Percentiles rank a stretch among this genome's conserved stretches.
These are phyloP conservation scores for Yponomeuta evonymella DNA, from an alignment of 2,888 invertebrate species.

Conservation along the genomic window DNA sequence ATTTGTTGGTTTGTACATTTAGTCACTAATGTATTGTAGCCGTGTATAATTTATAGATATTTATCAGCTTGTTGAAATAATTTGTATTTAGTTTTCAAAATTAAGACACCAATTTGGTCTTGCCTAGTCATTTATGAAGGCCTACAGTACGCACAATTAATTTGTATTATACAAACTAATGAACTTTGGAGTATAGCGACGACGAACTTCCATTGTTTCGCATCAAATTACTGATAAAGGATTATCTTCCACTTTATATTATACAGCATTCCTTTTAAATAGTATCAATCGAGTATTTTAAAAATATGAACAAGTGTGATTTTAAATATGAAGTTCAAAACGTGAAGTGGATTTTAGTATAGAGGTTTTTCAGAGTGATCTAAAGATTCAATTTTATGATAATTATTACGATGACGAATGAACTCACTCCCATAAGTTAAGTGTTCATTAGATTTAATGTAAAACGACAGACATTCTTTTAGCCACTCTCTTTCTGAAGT, in stretches of 20 bases:
- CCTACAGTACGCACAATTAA: slow-evolving; percentile 62
- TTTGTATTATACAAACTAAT: slow-evolving; percentile 23
- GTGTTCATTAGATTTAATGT: slow-evolving; percentile 72
- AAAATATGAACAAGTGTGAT: slow-evolving; percentile 54
- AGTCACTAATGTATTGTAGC: slow-evolving; percentile 42
- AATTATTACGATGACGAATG: slow-evolving; percentile 36
- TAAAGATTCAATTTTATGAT: slow-evolving; percentile 64
- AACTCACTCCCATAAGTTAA: slow-evolving; percentile 61
- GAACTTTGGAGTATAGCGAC: not conserved
- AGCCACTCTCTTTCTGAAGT: slow-evolving; percentile 65
- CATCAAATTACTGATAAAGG: slow-evolving; percentile 21
- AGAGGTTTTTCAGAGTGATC: slow-evolving; percentile 47
- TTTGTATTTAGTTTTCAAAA: slow-evolving; percentile 10
- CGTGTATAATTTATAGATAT: slow-evolving; percentile 26
- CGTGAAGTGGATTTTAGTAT: slow-evolving; percentile 51
- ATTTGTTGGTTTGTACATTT: slow-evolving; percentile 37
- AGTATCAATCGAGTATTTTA: slow-evolving; percentile 40
- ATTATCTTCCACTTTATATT: slow-evolving; percentile 54
- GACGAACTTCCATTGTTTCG: slow-evolving; percentile 22
- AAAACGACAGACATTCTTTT: slow-evolving; percentile 58
- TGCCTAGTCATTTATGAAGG: slow-evolving; percentile 69
- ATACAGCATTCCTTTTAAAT: slow-evolving; percentile 55
- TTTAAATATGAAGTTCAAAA: slow-evolving; percentile 64
- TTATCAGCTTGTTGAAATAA: slow-evolving; percentile 11
- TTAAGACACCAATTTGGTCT: slow-evolving; percentile 37